Conservation (phyloP, 2,888 invertebrate species). For the Erynnis tages region DNA sequence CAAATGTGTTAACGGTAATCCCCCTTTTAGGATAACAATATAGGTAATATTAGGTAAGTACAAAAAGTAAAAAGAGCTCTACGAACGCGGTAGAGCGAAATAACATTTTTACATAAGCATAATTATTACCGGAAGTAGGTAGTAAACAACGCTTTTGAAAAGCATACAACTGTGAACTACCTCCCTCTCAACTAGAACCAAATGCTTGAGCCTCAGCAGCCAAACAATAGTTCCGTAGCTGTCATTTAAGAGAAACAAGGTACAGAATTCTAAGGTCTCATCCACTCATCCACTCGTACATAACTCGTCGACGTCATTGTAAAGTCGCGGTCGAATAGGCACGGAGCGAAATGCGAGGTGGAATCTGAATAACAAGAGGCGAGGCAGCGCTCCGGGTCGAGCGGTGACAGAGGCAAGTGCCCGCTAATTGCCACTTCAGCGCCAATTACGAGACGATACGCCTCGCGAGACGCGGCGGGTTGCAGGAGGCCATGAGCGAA, state of each 20-base stretch:
- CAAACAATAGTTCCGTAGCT: no score
- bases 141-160: no score
- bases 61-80: no score
- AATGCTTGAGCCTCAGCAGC: no score
- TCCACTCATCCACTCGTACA: slow-evolving; percentile 23
- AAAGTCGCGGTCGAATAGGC: slow-evolving; percentile 23
- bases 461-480: slow-evolving; percentile 33
- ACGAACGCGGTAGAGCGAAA: no score
- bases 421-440: slow-evolving; percentile 73
- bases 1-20: no score
- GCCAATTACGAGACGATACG: slow-evolving; percentile 68
- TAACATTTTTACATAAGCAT: no score
- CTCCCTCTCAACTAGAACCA: no score
- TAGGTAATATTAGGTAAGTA: no score
- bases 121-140: no score
- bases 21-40: no score
- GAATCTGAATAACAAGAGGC: slow-evolving; percentile 38
- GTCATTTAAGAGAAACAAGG: slow-evolving; percentile 15
- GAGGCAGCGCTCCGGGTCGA: slow-evolving; percentile 50
- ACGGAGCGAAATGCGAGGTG: slow-evolving; percentile 25
- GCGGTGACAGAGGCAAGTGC: slow-evolving; percentile 61
- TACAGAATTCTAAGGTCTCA: slow-evolving; percentile 15
- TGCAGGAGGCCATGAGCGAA: background rate
- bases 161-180: no score
- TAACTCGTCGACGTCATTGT: slow-evolving; percentile 22